These are phyloP conservation scores for Cancer borealis DNA, from an alignment of 2,888 invertebrate species.

Conservation along the genomic window DNA sequence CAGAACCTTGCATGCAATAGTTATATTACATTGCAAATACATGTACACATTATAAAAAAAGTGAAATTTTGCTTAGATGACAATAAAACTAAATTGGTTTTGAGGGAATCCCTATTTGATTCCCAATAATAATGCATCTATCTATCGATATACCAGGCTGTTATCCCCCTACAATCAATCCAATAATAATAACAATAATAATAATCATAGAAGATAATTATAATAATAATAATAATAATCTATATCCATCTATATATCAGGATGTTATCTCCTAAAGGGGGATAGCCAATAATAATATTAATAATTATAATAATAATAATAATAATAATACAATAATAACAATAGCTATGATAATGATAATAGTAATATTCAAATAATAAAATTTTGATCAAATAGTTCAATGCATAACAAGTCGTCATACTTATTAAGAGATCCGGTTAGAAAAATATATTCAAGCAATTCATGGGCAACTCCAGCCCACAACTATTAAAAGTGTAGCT, in stretches of 20 bases:
- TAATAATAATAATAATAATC: too few relatives aligned
- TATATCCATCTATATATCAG: too few relatives aligned
- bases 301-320: too few relatives aligned
- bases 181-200: too few relatives aligned
- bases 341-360: neutral
- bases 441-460: constrained; percentile 41
- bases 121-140: neutral
- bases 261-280: too few relatives aligned
- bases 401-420: constrained; percentile 26
- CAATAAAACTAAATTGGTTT: neutral
- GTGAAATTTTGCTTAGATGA: neutral
- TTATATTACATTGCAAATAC: neutral
- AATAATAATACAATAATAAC: constrained; percentile 29
- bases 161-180: too few relatives aligned
- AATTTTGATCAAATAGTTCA: neutral
- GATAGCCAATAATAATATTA: too few relatives aligned
- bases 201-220: too few relatives aligned
- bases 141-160: too few relatives aligned
- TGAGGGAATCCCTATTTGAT: neutral
- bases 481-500: constrained; percentile 2
- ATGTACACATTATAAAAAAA: constrained; percentile 9
- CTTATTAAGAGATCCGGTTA: constrained; percentile 29
- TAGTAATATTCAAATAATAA: constrained; percentile 3
- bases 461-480: neutral
- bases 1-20: constrained; percentile 29